These are phyloP conservation scores for Leucania comma DNA, from an alignment of 2,888 invertebrate genomes.

Conservation along the genomic window DNA sequence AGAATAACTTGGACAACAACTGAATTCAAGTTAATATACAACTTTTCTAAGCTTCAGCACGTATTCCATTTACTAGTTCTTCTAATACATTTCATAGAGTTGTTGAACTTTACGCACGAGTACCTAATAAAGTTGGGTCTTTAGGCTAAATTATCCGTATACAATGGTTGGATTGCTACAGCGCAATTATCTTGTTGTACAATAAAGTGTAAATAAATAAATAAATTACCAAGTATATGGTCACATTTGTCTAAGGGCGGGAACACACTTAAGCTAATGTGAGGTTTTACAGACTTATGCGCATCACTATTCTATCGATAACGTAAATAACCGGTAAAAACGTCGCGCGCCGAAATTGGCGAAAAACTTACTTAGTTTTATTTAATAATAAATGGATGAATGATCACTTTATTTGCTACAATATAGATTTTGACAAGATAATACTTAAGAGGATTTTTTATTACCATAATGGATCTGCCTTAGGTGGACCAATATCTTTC, in stretches of 20 bases:
- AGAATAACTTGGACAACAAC: background rate
- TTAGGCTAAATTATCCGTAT: constrained; percentile 47
- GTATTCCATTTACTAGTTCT: constrained; percentile 9
- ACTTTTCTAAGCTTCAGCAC: background rate
- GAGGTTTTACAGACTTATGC: constrained; percentile 8
- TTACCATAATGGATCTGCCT: no score
- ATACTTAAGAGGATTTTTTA: no score
- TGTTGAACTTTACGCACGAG: constrained; percentile 31
- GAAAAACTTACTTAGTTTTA: no score
- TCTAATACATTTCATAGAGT: constrained; percentile 11
- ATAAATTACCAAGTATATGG: background rate
- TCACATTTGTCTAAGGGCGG: constrained; percentile 23
- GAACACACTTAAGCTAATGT: constrained; percentile 3
- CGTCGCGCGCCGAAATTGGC: background rate
- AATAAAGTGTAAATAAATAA: no score
- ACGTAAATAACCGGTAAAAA: background rate
- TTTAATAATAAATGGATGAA: no score
- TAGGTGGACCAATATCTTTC: no score
- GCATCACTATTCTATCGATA: constrained; percentile 4
- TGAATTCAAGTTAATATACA: background rate
- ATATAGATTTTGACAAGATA: no score
- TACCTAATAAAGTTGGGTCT: constrained; percentile 36
- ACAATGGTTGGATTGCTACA: constrained; percentile 31
- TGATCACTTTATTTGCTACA: no score
- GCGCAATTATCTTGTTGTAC: constrained; percentile 41